phyloP scores from a whole-genome alignment of 1,140 invertebrate genomes.

The Megalonaias nervosa region DNA sequence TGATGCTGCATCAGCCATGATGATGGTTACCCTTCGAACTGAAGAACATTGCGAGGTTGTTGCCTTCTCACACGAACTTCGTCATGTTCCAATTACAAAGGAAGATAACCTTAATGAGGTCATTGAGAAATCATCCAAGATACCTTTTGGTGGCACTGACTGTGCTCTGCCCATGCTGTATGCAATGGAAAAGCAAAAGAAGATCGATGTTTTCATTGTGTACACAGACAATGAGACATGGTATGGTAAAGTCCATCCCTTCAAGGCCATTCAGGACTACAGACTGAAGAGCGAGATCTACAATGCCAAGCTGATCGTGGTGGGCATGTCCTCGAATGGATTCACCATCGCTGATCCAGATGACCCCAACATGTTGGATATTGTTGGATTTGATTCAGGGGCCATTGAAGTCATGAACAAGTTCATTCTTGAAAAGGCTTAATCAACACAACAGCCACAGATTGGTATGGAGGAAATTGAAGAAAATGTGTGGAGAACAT shows the following conservation, averaged over 20 bases:
- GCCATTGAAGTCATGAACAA: conserved; percentile 74
- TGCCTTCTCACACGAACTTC: conserved; percentile 52
- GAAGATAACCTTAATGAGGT: conserved; percentile 54
- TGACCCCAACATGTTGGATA: conserved; percentile 76
- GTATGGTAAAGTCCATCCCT: conserved; percentile 58
- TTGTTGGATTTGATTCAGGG: conserved; percentile 78
- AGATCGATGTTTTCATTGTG: no score
- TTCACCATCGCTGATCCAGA: conserved; percentile 72
- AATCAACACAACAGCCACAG: no score
- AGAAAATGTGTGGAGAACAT: no score
- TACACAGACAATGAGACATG: no score
- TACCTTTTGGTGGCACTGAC: conserved; percentile 68
- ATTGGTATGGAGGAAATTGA: no score
- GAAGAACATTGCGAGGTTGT: conserved; percentile 53
- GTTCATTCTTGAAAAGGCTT: conserved; percentile 55
- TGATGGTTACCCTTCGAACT: conserved; percentile 51
- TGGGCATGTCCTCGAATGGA: no score
- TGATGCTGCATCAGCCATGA: conserved; percentile 51
- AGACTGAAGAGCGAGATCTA: conserved; percentile 37
- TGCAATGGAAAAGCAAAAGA: no score
- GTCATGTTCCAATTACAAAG: conserved; percentile 38
- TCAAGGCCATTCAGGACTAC: conserved; percentile 57
- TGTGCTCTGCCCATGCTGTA: no score
- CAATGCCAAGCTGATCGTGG: conserved; percentile 70
- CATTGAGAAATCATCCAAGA: conserved; percentile 42